Conservation (phyloP, 2,888 invertebrate species). For the Drosophila aldrichi region DNA sequence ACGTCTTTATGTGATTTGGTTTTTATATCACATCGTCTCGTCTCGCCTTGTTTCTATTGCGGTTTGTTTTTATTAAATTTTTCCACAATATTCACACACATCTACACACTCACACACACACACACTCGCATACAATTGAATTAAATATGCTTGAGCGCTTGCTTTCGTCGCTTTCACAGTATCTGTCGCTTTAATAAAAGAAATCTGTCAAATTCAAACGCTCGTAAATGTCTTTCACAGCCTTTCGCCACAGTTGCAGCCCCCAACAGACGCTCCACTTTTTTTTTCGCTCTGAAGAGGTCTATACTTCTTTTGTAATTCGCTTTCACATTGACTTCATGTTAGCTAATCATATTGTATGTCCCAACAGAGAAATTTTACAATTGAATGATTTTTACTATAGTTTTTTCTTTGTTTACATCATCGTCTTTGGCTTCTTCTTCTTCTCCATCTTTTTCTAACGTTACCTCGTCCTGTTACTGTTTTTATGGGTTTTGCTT, state of each 20-base stretch:
- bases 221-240: slow-evolving; percentile 75
- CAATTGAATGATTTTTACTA: slow-evolving; percentile 56
- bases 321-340: slow-evolving; percentile 27
- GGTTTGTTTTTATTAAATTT: slow-evolving; percentile 73
- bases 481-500: slow-evolving; percentile 7
- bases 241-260: slow-evolving; percentile 11
- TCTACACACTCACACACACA: slow-evolving; percentile 10
- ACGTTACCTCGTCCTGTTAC: not conserved
- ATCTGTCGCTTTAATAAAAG: slow-evolving; percentile 72
- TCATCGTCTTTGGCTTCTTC: not conserved
- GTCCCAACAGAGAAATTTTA: slow-evolving; percentile 54
- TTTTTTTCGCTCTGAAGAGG: not conserved
- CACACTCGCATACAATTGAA: slow-evolving; percentile 31
- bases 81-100: slow-evolving; percentile 13
- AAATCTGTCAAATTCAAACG: slow-evolving; percentile 78
- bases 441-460: not conserved
- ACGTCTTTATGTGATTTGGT: slow-evolving; percentile 62
- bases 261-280: not conserved
- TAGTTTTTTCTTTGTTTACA: slow-evolving; percentile 21
- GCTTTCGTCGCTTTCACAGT: slow-evolving; percentile 46
- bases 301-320: slow-evolving; percentile 54
- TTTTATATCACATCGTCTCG: slow-evolving; percentile 41
- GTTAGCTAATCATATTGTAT: slow-evolving; percentile 66
- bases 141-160: slow-evolving; percentile 63
- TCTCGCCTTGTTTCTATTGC: slow-evolving; percentile 38